phyloP scores from a whole-genome alignment of 2,113 vertebrate genomes.

The Spilogale gracilis region DNA sequence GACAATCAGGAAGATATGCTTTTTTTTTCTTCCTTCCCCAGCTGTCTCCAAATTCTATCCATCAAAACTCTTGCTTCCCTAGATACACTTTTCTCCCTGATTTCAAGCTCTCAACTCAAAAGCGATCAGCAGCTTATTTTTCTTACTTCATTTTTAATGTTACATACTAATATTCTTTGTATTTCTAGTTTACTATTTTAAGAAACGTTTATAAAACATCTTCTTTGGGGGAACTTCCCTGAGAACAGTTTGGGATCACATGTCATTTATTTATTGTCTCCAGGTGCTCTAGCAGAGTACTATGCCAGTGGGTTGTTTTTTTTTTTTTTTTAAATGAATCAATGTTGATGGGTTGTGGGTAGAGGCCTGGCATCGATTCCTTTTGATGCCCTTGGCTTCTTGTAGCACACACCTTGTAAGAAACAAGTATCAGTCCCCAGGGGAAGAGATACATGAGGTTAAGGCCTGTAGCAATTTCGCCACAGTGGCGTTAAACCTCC shows the following conservation, averaged over 20 bases:
- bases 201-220: not conserved
- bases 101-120: not conserved
- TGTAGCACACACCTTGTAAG: not conserved
- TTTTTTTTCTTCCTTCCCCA: not conserved
- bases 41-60: not conserved
- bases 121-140: not conserved
- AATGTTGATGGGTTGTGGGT: not conserved
- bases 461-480: not conserved
- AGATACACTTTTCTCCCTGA: not conserved
- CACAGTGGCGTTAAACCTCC: not conserved
- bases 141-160: not conserved
- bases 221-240: not conserved
- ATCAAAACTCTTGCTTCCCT: not conserved
- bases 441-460: not conserved
- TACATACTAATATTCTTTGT: not conserved
- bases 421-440: not conserved
- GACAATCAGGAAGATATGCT: not conserved
- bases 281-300: not conserved
- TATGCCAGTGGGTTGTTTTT: not conserved
- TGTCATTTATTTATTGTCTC: slow-evolving; percentile 8
- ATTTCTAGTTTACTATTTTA: not conserved
- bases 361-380: not conserved
- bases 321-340: not conserved
- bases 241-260: not conserved
- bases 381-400: slow-evolving; percentile 12